These are phyloP conservation scores for Corythornis madagascariensis DNA, from an alignment of 2,113 vertebrate species.

Conservation along the genomic window DNA sequence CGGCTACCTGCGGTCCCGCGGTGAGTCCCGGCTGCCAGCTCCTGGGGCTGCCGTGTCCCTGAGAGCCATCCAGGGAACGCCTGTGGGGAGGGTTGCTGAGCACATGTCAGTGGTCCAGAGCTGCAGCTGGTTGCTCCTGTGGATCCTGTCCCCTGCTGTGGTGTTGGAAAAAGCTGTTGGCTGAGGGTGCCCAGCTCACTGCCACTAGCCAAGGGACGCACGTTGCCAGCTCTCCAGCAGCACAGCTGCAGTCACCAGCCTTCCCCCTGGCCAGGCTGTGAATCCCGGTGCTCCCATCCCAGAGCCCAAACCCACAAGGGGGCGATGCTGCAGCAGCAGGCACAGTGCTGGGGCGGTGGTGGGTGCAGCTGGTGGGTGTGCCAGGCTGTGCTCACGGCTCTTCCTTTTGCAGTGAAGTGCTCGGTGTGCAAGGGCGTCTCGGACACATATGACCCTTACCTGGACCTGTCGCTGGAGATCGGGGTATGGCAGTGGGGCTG, in stretches of 20 bases:
- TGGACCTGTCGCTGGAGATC: constrained; percentile 94
- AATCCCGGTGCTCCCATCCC: neutral
- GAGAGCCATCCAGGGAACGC: neutral
- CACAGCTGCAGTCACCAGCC: neutral
- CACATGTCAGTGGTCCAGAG: accelerated
- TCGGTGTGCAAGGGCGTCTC: constrained; percentile 92
- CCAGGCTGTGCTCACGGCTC: neutral
- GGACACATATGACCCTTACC: constrained; percentile 92
- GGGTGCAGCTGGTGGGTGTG: neutral
- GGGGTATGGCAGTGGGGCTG: constrained; percentile 70
- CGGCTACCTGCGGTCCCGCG: constrained; percentile 93
- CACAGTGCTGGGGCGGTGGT: neutral
- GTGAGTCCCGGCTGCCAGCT: constrained; percentile 62
- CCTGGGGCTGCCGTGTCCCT: neutral
- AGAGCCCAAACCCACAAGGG: accelerated
- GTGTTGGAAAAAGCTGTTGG: neutral
- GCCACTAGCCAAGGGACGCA: neutral
- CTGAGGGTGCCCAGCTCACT: neutral
- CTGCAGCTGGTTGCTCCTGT: neutral
- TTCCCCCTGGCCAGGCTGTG: neutral
- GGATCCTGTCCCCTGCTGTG: neutral
- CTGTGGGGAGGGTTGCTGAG: neutral
- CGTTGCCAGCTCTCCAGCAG: neutral
- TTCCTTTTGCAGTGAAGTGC: constrained; percentile 87
- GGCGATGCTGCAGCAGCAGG: neutral